Base-by-base conservation (phyloP, 1,140 invertebrate species). In the Zaprionus ghesquierei region DNA sequence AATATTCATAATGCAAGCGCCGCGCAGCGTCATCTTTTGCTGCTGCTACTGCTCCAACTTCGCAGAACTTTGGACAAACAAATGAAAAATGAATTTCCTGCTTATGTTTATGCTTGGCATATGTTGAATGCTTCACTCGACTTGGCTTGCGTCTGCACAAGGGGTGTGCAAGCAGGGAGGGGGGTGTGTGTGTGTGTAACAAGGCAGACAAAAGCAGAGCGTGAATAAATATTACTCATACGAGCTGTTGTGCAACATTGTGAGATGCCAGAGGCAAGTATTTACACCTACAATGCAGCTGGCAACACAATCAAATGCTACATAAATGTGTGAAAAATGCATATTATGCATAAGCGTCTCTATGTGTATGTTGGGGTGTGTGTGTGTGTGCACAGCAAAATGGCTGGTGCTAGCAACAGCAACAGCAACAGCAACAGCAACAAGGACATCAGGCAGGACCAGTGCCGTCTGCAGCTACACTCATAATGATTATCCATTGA, bases 401-500 rank as follows among this genome's bases (percentile, higher is more conserved):
- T 81, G 70, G 82, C 78, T 87, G 66, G 59, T 58, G 74, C 59
- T 64, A 86, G 76, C 69, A 82, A 75, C 60, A 62, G 35, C 55
- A 62, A 61, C 72, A 66, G 38, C 66, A 68, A 54, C 72, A 65
- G 35, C 56, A 66, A 55, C 51, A 59, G 59, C 50, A 65, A 69
- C 51, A 74, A 69, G 58, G 51, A 59, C 71, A 44, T 35, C 56
- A 73, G 33, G 22, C 23, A 72, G 63, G 61, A 64, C 56, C 61
- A 72, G 63, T 69, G 70, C 56, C 61, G 49, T 49, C 75, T 69
- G 71, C 81, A 85, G 64, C 69, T 65, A 63, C 69, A 77, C 79
- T 90, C 81, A 90, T 90, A 90, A 90, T 90, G 86, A 90, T 90
- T 90, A 90, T 90, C 86, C 86, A 90, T 90, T 90, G 87, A 90